Base-by-base conservation (phyloP, 2,113 vertebrate genomes). In the Rhynchopsitta pachyrhyncha region DNA sequence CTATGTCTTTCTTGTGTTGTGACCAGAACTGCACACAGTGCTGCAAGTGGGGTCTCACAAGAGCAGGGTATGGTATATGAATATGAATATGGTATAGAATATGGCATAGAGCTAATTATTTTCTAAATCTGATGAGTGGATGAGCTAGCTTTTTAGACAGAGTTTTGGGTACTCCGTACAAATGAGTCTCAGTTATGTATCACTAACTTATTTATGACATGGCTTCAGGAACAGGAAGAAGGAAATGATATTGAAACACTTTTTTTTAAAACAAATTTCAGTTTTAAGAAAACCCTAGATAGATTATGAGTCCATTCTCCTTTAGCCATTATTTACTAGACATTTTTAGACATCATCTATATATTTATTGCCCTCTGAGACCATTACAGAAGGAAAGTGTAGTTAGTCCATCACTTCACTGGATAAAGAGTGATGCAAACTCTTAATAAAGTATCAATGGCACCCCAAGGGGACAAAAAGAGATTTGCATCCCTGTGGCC, bases 341-440 rank as follows among this genome's bases (percentile, higher is more conserved):
- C 52, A 3, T 89, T 93, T 96, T 93, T 77, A 93, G 86, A 46
- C 67, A 85, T 84, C 82, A 86, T 90, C 84, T 90, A 63, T 92
- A 91, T 96, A 94, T 92, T 95, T 96, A 94, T 91, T 96, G 86
- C 86, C 92, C 83, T 92, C 77, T 53, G 95, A 96, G 95, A 96
- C 70, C 39, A 53, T 86, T 91, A 25, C 37, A 91, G 81, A 94
- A 82, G 83, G 66, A 87, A 96, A 96, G 91, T 44, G 88, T 83
- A 89, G 88, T 96, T 85, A 94, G 77, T 79, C 88, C 93, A 92
- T 94, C 91, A 91, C 84, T 91, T 93, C 41, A 24, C 67, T 4
- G 2, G 88, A 85, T 88, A 89, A 75, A 95, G 88, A 92, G 86
- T 37, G 88, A 91, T 82, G 28, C 92, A 89, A 92, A 87, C 86